Conservation (phyloP, 2,888 invertebrate genomes). For the Lithophane leautieri region DNA sequence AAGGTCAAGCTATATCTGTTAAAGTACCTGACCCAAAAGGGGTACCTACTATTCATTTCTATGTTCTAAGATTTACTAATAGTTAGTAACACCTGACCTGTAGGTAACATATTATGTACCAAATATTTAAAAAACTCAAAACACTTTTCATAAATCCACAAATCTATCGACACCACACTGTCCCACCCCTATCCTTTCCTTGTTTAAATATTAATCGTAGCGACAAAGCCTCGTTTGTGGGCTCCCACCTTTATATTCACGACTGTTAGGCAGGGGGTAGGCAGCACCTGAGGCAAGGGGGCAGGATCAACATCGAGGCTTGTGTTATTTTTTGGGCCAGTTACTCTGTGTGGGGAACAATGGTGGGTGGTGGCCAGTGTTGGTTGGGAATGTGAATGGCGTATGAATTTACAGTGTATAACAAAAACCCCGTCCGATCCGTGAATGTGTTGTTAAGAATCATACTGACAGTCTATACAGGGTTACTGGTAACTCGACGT, state of each 20-base stretch:
- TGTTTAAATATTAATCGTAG: slow-evolving; percentile 86
- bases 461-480: too few species aligned
- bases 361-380: not conserved
- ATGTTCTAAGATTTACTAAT: too few species aligned
- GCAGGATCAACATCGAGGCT: slow-evolving; percentile 40
- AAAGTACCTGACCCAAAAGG: too few species aligned
- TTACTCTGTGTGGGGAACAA: slow-evolving; percentile 5
- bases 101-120: too few species aligned
- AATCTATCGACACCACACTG: slow-evolving; percentile 42
- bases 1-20: too few species aligned
- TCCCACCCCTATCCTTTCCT: slow-evolving; percentile 72
- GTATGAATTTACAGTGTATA: too few species aligned
- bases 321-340: slow-evolving; percentile 50
- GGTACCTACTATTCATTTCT: too few species aligned
- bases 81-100: too few species aligned
- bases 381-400: not conserved
- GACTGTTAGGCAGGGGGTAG: slow-evolving; percentile 57
- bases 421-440: too few species aligned
- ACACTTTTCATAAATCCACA: not conserved
- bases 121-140: not conserved
- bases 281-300: slow-evolving; percentile 59
- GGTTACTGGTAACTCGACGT: too few species aligned
- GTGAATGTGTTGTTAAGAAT: too few species aligned
- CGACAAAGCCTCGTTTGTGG: slow-evolving; percentile 82
- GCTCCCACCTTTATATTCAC: slow-evolving; percentile 68